Base-by-base conservation (phyloP, 2,888 invertebrate species). In the Germaria angustata region DNA sequence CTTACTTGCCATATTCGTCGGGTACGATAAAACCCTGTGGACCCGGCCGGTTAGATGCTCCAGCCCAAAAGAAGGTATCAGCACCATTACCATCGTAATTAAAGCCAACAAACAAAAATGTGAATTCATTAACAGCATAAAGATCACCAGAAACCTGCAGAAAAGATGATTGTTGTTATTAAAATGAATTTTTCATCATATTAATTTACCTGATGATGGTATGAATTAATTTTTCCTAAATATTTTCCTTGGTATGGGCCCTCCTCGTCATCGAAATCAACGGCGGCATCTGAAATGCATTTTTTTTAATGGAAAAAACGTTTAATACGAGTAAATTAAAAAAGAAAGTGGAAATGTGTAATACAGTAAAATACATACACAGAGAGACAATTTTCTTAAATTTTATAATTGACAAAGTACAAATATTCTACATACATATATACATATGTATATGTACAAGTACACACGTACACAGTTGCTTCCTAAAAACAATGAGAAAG, bases 51-150 rank as follows among this genome's bases (percentile, higher is more conserved):
- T 95, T 96, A 0, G 95, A 93, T 36, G 96, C 95, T n/a, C 98
- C 98, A 0, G 97, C 95, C 97, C 97, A 98, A 91, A 98, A 98
- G 91, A 96, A 98, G 1, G 97, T 96, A 89, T 98, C 98, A 9
- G 95, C 95, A 0, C 97, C 97, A 53, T 96, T 95, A 46, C 97
- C 98, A 89, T 98, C 97, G 86, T 98, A 98, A 89, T 94, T 96
- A 89, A 98, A 97, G 84, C 94, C 94, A 20, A 94, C 94, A 80
- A 98, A 90, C 9, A 97, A 92, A 66, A 98, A 92, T 0, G 96
- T 97, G 90, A 93, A 95, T 87, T 96, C 95, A 88, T 98, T 96
- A 2, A 97, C 96, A 0, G 97, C 97, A 90, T 96, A 97, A 75
- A 98, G 95, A 85, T 96, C 95, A 5, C 97, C 97, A 0, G 95